Evolutionary conservation across 2,797 vertebrate genomes (phyloP).

Genomic region (Acanthiza pusilla): DNA sequence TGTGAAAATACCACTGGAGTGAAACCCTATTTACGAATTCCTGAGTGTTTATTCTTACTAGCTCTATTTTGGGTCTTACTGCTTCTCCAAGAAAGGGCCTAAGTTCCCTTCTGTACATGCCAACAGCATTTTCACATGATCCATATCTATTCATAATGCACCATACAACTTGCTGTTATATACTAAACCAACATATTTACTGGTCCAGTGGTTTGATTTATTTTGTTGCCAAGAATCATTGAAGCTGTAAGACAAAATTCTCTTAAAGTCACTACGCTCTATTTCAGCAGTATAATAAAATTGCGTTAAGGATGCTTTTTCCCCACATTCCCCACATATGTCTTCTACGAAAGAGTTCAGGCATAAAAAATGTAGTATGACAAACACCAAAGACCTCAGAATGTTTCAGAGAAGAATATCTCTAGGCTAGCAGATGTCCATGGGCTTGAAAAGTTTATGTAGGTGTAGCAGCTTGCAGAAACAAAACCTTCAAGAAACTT

Average conservation of each 20-base stretch:
- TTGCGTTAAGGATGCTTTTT: neutral
- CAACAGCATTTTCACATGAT: neutral
- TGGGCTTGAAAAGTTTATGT: neutral
- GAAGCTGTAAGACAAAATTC: constrained; percentile 15
- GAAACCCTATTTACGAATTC: neutral
- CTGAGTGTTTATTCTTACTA: neutral
- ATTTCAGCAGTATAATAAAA: neutral
- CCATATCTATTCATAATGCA: neutral
- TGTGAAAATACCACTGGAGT: neutral
- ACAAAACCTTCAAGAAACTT: neutral
- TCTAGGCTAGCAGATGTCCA: neutral
- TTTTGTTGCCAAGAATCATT: constrained; percentile 17
- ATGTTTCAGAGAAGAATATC: neutral
- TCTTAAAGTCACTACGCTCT: neutral
- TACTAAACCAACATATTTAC: neutral
- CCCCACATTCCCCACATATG: neutral
- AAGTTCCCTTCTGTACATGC: neutral
- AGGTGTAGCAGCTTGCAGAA: neutral
- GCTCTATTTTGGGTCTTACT: neutral
- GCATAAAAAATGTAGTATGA: neutral
- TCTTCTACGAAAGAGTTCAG: neutral
- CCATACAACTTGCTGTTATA: neutral
- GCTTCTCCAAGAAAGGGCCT: neutral
- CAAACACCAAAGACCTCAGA: neutral
- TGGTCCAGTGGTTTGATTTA: constrained; percentile 11